Evolutionary conservation across 2,797 vertebrate species (phyloP).

Genomic region (Hypotaenidia philippensis): DNA sequence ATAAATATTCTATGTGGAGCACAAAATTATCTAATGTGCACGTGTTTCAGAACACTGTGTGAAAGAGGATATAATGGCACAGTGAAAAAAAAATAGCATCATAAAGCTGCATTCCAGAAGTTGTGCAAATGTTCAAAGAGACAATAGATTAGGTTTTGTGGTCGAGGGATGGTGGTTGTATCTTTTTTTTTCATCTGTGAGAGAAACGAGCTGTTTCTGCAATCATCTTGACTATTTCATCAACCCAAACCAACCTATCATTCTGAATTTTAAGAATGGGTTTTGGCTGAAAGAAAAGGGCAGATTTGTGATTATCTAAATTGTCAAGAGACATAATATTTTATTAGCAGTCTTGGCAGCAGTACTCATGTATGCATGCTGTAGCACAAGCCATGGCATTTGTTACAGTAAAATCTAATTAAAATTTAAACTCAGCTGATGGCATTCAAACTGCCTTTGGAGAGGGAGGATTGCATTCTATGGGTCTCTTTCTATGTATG

Average conservation of each 20-base stretch:
- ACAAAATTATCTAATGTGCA: neutral
- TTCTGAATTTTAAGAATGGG: neutral
- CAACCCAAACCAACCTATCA: neutral
- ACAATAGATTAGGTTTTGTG: neutral
- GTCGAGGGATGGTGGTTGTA: neutral
- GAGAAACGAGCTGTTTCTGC: slow-evolving; percentile 2
- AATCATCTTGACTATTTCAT: slow-evolving; percentile 18
- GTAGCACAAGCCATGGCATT: neutral
- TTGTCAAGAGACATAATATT: slow-evolving; percentile 19
- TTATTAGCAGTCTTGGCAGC: slow-evolving; percentile 49
- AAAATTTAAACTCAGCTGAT: slow-evolving; percentile 41
- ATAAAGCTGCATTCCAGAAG: neutral
- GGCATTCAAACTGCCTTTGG: neutral
- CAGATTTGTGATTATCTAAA: slow-evolving; percentile 44
- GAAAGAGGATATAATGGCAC: neutral
- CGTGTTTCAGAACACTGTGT: neutral
- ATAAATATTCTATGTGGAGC: neutral
- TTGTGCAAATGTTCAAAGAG: neutral
- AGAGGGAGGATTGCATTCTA: neutral
- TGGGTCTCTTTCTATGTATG: neutral
- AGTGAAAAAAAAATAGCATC: neutral
- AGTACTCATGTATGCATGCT: neutral
- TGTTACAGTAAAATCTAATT: slow-evolving; percentile 52
- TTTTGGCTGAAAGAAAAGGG: slow-evolving; percentile 47
- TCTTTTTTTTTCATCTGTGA: neutral